phyloP scores from a whole-genome alignment of 2,888 invertebrate genomes.

The Leuctra nigra region DNA sequence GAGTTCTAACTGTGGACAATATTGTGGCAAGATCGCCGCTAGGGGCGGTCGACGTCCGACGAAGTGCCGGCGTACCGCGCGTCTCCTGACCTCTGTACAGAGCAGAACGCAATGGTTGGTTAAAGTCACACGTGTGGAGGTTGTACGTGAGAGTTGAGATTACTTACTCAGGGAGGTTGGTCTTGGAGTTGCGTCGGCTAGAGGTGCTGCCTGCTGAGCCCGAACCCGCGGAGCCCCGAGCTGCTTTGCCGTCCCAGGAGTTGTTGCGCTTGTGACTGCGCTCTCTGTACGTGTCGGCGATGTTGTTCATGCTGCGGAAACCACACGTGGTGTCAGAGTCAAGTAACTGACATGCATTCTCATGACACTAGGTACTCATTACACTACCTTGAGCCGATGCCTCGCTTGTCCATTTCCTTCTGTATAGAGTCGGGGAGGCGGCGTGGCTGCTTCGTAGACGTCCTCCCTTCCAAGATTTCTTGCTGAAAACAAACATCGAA shows the following conservation, averaged over 20 bases:
- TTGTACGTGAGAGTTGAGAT: background rate
- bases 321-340: background rate
- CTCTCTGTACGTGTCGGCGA: conserved; percentile 38
- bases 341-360: background rate
- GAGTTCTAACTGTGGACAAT: background rate
- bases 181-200: conserved; percentile 25
- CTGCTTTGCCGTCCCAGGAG: conserved; percentile 37
- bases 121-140: background rate
- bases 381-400: conserved; percentile 54
- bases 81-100: conserved; percentile 7
- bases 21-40: background rate
- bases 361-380: background rate
- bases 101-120: conserved; percentile 4
- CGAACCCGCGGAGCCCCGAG: conserved; percentile 28
- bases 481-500: too few relatives aligned
- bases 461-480: conserved; percentile 32
- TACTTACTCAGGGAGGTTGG: conserved; percentile 26
- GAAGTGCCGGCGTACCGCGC: background rate
- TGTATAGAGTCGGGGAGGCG: conserved; percentile 57
- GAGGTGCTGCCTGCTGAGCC: conserved; percentile 18
- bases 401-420: conserved; percentile 56
- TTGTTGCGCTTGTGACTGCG: conserved; percentile 38
- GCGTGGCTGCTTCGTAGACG: conserved; percentile 38
- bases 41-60: conserved; percentile 19
- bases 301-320: conserved; percentile 32